Evolutionary conservation across 2,888 invertebrate species (phyloP), one percentile per base, ranked within the genome.

Genomic region (Drosophila algonquin): DNA sequence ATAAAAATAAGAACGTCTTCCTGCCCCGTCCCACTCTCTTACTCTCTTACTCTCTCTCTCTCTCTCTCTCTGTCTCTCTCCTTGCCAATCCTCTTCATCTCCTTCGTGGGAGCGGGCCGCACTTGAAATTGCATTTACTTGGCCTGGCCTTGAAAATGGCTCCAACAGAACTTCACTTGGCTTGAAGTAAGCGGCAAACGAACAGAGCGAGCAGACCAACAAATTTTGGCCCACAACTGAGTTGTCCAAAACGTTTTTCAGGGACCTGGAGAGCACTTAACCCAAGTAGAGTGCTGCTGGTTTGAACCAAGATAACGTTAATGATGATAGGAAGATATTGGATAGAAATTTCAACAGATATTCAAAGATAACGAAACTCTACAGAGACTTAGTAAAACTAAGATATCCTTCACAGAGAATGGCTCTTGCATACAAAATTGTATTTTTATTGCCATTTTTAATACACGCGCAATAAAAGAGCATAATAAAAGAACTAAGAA

Each of bases 1-100:
- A 80, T 76, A 85, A 81, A 87, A 83, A 87, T 80, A 89, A 87
- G 78, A 73, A 81, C 70, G 64, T 71, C 82, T 80, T 71, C 74
- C 74, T 76, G 57, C 73, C 63, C 53, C 40, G 18, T 47, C 9
- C 6, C n/a, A 18, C 53, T 16, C 27, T 46, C 10, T 50, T 32
- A 21, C 21, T 21, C 21, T 59, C 57, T 35, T 18, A 18, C 18
- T 18, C 18, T 18, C 18, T 27, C 53, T 16, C 27, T 46, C 10
- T 54, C 21, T 21, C 21, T 59, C 57, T 35, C 6, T 51, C 47
- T 21, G 27, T 35, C 35, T 44, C 54, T 57, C n/a, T 30, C 46
- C 52, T 54, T 57, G 40, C 14, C 14, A 40, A 40, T 68, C 50
- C 48, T 59, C 53, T 52, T 46, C 73, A 55, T 65, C 72, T 59